phyloP scores from a whole-genome alignment of 2,113 vertebrate species.

The Tragelaphus imberbis region DNA sequence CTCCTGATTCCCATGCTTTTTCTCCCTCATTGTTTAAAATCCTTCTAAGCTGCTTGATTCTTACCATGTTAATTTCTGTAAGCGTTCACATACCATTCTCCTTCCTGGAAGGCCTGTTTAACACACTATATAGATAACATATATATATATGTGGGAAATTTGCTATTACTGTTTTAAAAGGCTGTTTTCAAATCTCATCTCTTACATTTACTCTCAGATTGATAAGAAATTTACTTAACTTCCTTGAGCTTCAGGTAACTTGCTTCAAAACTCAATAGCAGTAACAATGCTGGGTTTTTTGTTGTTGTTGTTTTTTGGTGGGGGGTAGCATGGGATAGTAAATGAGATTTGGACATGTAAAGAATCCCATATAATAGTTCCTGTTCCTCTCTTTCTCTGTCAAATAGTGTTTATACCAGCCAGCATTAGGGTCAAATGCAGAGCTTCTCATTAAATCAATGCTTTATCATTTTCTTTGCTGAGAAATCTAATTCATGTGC shows the following conservation, averaged over 20 bases:
- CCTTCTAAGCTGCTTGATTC: neutral
- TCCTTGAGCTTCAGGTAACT: neutral
- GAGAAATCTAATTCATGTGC: neutral
- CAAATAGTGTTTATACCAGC: neutral
- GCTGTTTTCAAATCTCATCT: neutral
- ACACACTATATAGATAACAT: neutral
- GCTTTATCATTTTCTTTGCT: neutral
- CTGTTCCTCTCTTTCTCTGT: neutral
- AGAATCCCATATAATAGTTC: neutral
- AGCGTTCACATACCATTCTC: neutral
- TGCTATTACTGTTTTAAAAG: neutral
- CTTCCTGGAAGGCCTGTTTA: neutral
- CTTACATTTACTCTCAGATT: neutral
- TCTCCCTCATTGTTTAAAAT: neutral
- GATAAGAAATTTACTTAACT: neutral
- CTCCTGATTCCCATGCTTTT: neutral
- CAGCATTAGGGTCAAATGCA: neutral
- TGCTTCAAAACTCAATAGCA: neutral
- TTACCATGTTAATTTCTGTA: neutral
- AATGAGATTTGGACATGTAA: neutral
- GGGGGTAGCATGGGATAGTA: neutral
- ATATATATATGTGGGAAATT: too few relatives aligned
- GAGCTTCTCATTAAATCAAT: neutral
- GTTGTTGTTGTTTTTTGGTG: too few relatives aligned
- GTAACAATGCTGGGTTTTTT: neutral